A percentile compares a stretch with the other conserved stretches of the same genome.
These are phyloP conservation scores for Mormyrops attenuatus DNA, from an alignment of 2,797 vertebrate species.

Conservation along the genomic window DNA sequence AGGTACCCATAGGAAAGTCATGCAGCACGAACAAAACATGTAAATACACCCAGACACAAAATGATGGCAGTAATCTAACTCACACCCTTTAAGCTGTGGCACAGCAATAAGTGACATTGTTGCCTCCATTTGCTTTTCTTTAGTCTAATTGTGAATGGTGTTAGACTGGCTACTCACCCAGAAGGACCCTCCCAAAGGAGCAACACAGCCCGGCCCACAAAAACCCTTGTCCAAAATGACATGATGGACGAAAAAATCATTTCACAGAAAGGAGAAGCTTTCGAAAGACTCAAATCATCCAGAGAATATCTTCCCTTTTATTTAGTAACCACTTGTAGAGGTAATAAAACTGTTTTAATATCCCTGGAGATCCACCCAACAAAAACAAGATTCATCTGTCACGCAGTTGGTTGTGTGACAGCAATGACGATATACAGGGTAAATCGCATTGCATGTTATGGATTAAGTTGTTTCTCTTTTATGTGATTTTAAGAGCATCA, in stretches of 20 bases:
- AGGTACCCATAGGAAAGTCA: not conserved
- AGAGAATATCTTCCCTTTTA: not conserved
- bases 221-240: not conserved
- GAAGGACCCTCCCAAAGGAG: not conserved
- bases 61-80: not conserved
- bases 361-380: not conserved
- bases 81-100: not conserved
- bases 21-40: not conserved
- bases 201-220: not conserved
- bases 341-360: not conserved
- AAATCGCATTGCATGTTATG: not conserved
- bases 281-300: not conserved
- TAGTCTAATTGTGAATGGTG: not conserved
- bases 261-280: not conserved
- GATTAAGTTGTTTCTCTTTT: not conserved
- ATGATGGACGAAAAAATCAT: not conserved
- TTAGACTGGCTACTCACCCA: not conserved
- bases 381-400: not conserved
- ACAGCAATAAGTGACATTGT: not conserved
- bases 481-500: not conserved
- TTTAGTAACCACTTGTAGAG: not conserved
- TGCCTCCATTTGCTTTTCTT: not conserved
- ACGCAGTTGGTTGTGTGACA: not conserved
- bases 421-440: not conserved
- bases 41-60: not conserved